Percentiles rank a stretch among this genome's conserved stretches.
phyloP scores from a whole-genome alignment of 2,888 invertebrate species.

The Acanthosoma haemorrhoidale region DNA sequence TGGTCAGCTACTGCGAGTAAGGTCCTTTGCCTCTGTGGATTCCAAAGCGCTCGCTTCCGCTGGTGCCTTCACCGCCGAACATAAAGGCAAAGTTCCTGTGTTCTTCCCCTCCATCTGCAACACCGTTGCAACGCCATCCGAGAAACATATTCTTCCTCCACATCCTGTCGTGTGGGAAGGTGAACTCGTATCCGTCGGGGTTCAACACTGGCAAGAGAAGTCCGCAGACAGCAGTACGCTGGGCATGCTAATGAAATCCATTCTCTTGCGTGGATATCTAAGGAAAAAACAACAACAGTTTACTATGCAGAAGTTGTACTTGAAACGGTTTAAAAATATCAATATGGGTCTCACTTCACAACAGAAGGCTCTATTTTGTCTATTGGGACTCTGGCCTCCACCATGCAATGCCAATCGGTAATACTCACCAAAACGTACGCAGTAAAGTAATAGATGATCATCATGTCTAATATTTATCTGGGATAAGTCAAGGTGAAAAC shows the following conservation, averaged over 20 bases:
- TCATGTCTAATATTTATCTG: too few relatives aligned
- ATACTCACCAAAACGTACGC: too few relatives aligned
- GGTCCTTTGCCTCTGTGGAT: constrained; percentile 47
- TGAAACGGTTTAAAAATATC: too few relatives aligned
- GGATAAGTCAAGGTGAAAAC: too few relatives aligned
- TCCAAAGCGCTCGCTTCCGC: constrained; percentile 49
- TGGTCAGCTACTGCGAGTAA: constrained; percentile 46
- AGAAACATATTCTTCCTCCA: constrained; percentile 49
- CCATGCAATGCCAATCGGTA: too few relatives aligned
- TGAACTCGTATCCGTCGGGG: constrained; percentile 82
- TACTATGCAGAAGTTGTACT: too few relatives aligned
- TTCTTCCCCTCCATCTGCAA: too few relatives aligned
- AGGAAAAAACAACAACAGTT: too few relatives aligned
- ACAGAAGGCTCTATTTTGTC: too few relatives aligned
- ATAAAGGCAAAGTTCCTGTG: constrained; percentile 74
- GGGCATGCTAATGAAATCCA: constrained; percentile 79
- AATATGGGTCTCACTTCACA: too few relatives aligned
- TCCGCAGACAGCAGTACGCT: constrained; percentile 60
- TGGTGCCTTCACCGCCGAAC: constrained; percentile 47
- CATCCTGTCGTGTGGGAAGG: constrained; percentile 66
- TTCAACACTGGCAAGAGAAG: constrained; percentile 48
- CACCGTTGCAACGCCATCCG: constrained; percentile 56
- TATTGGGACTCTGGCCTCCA: too few relatives aligned
- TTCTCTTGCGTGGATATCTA: constrained; percentile 81
- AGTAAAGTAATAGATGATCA: too few relatives aligned